phyloP scores from a whole-genome alignment of 2,797 vertebrate species.

The Platalea minor region DNA sequence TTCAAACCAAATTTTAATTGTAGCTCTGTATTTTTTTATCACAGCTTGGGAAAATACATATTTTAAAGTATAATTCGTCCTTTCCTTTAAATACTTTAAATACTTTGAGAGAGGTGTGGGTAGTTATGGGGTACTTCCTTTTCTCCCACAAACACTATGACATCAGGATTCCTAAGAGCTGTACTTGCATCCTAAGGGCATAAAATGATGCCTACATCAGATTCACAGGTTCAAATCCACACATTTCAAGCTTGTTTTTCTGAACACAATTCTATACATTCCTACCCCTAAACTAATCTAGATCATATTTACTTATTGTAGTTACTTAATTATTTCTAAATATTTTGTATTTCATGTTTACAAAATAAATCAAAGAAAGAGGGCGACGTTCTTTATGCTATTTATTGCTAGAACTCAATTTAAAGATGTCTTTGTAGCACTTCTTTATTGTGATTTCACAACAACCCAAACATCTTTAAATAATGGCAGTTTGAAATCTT shows the following conservation, averaged over 20 bases:
- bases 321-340: background rate
- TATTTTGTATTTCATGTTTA: background rate
- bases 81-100: background rate
- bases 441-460: background rate
- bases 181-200: background rate
- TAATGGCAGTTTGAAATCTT: background rate
- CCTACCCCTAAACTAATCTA: background rate
- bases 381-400: background rate
- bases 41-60: background rate
- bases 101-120: background rate
- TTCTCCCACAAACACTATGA: background rate
- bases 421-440: background rate
- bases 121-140: background rate
- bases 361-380: background rate
- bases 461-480: background rate
- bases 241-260: background rate
- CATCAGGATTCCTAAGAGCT: background rate
- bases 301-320: background rate
- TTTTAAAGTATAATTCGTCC: background rate
- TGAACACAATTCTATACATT: background rate
- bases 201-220: background rate
- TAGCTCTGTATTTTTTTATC: background rate
- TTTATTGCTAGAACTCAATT: background rate
- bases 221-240: background rate
- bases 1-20: background rate